Evolutionary conservation across 2,797 vertebrate genomes (phyloP).

Genomic region (Etheostoma nigrum): DNA sequence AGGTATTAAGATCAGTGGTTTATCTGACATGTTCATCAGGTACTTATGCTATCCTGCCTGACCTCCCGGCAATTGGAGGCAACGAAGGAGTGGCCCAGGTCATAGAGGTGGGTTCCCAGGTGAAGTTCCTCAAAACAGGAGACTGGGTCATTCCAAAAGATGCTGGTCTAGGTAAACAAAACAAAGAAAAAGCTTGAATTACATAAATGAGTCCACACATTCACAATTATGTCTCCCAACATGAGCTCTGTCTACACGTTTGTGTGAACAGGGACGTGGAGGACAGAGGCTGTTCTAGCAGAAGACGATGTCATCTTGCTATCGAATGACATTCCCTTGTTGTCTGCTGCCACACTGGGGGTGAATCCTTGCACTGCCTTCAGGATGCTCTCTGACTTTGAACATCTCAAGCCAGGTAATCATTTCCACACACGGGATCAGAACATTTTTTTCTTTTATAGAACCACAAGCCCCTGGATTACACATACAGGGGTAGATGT

Average conservation of each 20-base stretch:
- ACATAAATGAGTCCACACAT: background rate
- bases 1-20: constrained; percentile 1
- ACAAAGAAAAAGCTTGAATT: constrained; percentile 12
- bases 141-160: constrained; percentile 92
- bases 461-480: background rate
- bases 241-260: background rate
- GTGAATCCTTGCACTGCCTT: constrained; percentile 97
- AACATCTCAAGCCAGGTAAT: constrained; percentile 89
- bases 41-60: constrained; percentile 89
- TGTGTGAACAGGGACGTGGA: constrained; percentile 90
- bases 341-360: constrained; percentile 90
- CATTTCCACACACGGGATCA: background rate
- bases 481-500: background rate
- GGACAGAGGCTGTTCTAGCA: constrained; percentile 85
- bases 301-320: constrained; percentile 85
- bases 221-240: background rate
- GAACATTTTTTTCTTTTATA: background rate
- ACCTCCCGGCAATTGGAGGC: constrained; percentile 92
- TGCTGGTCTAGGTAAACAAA: constrained; percentile 89
- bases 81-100: constrained; percentile 95
- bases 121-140: constrained; percentile 85
- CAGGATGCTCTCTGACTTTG: constrained; percentile 93
- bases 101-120: constrained; percentile 86
- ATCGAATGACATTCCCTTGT: constrained; percentile 88
- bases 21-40: constrained; percentile 77